Base-by-base conservation (phyloP, 1,140 invertebrate genomes). In the Drosophila dunni region DNA sequence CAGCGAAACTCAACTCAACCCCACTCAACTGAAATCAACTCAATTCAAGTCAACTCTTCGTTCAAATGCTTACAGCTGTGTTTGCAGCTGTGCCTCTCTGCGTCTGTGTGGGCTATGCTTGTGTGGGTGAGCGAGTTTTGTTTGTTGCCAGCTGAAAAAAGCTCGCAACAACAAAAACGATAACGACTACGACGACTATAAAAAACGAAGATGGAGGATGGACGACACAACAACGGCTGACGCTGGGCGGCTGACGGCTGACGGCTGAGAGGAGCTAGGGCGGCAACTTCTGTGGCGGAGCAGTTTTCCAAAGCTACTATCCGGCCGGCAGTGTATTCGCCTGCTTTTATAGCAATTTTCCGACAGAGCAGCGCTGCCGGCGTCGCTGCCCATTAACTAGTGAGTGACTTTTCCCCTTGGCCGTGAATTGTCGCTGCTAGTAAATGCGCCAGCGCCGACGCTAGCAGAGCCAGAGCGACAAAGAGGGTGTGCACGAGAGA, bases 221-320 rank as follows among this genome's bases (percentile, higher is more conserved):
- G 54, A 71, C 48, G 60, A 58, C 56, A 58, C 29, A 58, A 50
- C 62, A 36, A 71, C 61, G 48, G 73, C 38, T 73, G 63, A 44
- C 40, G 70, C 40, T 34, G 50, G 53, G 34, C 51, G 60, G 73
- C 50, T 72, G 44, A 57, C 70, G 45, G 62, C 38, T 69, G 61
- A 60, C 34, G 56, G 64, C 24, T 69, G 63, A 67, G 69, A 66
- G 58, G 70, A 74, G 67, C 67, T 74, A 62, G 75, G 66, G 61
- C 78, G 60, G 73, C 82, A 79, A 88, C 83, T 88, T 89, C 79
- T 79, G 78, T 83, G 78, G 71, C 84, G 71, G 82, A 86, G 82
- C 82, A 86, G 79, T 86, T 84, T 89, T 88, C 76, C 83, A 88
- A 89, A 88, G 84, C 84, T 89, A 88, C 83, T 86, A 82, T 88